Percentiles rank a stretch among this genome's conserved stretches.
Conservation (phyloP, 2,888 invertebrate genomes). For the Sceliomorpha sp. region DNA sequence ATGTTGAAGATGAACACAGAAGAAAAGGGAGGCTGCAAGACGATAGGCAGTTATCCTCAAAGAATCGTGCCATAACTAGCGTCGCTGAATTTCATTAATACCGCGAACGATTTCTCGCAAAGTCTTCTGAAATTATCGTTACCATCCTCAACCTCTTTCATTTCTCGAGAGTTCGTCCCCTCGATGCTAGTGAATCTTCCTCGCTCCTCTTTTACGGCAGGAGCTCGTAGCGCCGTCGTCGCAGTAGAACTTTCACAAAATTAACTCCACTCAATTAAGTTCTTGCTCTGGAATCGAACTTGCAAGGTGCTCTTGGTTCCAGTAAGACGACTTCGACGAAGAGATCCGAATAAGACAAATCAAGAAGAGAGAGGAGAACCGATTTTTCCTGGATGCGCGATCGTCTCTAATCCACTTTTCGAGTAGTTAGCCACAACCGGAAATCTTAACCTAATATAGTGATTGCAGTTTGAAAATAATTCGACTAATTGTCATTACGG, state of each 20-base stretch:
- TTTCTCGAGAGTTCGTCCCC: slow-evolving; percentile 7
- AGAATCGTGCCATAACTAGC: slow-evolving; percentile 51
- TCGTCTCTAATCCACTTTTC: slow-evolving; percentile 62
- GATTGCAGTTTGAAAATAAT: not conserved
- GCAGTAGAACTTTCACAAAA: slow-evolving; percentile 68
- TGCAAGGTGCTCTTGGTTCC: slow-evolving; percentile 57
- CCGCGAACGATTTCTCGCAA: slow-evolving; percentile 59
- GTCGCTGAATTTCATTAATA: slow-evolving; percentile 62
- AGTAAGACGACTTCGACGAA: slow-evolving; percentile 55
- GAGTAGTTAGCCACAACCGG: slow-evolving; percentile 45
- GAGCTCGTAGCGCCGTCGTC: slow-evolving; percentile 36
- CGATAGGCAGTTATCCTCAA: slow-evolving; percentile 44
- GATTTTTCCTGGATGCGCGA: slow-evolving; percentile 36
- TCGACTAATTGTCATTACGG: slow-evolving; percentile 1
- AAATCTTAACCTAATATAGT: slow-evolving; percentile 36
- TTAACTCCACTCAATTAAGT: slow-evolving; percentile 76
- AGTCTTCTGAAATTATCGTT: slow-evolving; percentile 52
- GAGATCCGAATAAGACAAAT: slow-evolving; percentile 22
- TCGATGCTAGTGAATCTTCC: slow-evolving; percentile 21
- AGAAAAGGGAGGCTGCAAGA: too few species aligned
- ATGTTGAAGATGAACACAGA: too few species aligned
- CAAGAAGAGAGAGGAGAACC: slow-evolving; percentile 7
- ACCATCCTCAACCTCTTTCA: slow-evolving; percentile 10
- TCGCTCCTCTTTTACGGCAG: slow-evolving; percentile 30
- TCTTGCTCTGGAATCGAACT: slow-evolving; percentile 67